These are phyloP conservation scores for Penaeus chinensis DNA, from an alignment of 1,140 invertebrate genomes.

Conservation along the genomic window DNA sequence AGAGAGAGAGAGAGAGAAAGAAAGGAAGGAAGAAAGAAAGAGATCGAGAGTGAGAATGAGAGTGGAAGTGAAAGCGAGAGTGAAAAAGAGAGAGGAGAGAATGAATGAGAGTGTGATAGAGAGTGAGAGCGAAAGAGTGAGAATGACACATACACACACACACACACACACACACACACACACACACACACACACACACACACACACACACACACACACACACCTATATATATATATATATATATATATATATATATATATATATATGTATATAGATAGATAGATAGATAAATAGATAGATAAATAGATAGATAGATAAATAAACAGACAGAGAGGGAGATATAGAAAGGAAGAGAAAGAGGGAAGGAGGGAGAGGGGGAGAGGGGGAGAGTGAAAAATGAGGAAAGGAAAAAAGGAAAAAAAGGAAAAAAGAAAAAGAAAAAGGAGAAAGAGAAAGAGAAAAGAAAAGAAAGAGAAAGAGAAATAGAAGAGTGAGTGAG, in stretches of 20 bases:
- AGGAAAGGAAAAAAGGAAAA: not conserved
- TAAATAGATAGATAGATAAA: slow-evolving; percentile 20
- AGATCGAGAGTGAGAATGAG: no score
- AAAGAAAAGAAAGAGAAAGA: not conserved
- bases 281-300: slow-evolving; percentile 24
- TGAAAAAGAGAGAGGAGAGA: no score
- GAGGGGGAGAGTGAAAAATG: not conserved
- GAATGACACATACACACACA: no score
- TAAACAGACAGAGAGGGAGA: not conserved
- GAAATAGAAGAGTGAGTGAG: no score
- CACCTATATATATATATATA: not conserved
- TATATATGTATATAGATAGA: slow-evolving; percentile 24
- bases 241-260: slow-evolving; percentile 33
- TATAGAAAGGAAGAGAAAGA: not conserved
- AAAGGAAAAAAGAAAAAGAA: not conserved
- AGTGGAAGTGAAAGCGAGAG: no score
- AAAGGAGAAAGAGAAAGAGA: not conserved
- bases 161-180: no score
- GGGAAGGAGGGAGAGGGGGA: no score
- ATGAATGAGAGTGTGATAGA: no score
- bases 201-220: not conserved
- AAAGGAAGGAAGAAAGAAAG: no score
- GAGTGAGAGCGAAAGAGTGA: no score
- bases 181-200: not conserved
- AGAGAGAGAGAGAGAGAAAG: no score